phyloP scores from a whole-genome alignment of 1,140 invertebrate genomes.

The Diorhabda sublineata region DNA sequence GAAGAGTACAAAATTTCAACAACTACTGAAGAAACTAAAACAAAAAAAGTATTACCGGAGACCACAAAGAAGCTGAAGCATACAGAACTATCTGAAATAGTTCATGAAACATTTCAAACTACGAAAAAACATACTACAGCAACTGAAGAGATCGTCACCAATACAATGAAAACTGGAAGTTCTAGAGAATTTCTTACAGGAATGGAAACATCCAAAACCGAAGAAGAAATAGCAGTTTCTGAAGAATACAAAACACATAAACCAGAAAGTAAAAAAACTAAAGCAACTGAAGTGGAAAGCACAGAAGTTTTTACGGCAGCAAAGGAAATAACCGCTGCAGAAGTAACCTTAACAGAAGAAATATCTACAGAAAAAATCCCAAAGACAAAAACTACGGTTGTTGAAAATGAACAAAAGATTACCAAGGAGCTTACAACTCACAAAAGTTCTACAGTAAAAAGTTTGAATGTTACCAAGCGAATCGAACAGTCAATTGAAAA shows the following conservation, averaged over 20 bases:
- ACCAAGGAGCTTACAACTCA: too few species aligned
- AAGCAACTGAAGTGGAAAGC: neutral
- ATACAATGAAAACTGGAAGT: neutral
- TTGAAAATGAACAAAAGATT: too few species aligned
- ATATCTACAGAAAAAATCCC: neutral
- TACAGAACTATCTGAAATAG: too few species aligned
- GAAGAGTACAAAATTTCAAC: neutral
- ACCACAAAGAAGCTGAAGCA: too few species aligned
- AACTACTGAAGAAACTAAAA: neutral
- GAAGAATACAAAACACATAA: neutral
- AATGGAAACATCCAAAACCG: neutral
- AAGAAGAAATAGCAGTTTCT: neutral
- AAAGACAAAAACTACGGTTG: too few species aligned
- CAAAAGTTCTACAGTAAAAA: too few species aligned
- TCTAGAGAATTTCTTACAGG: constrained; percentile 1
- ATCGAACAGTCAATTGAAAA: neutral
- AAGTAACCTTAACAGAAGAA: neutral
- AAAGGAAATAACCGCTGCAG: neutral
- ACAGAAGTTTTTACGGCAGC: neutral
- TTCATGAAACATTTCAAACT: neutral
- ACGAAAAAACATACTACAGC: neutral
- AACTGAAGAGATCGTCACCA: neutral
- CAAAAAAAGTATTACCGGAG: too few species aligned
- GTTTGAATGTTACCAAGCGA: too few species aligned
- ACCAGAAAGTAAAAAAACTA: neutral